Evolutionary conservation across 2,888 invertebrate genomes (phyloP).

Genomic region (Galeruca laticollis): DNA sequence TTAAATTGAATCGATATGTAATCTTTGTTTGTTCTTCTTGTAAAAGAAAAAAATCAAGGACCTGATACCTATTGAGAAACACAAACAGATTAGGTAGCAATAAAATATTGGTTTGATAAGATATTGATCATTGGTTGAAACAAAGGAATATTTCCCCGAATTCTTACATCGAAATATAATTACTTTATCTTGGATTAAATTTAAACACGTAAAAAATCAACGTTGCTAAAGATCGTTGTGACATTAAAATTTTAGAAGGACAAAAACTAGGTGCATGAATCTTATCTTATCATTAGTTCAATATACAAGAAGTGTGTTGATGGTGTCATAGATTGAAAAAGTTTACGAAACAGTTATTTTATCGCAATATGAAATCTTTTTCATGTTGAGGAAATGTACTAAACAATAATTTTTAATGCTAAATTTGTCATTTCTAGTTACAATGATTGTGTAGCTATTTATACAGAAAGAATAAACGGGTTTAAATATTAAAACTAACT

Average conservation of each 20-base stretch:
- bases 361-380: neutral
- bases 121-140: conserved; percentile 45
- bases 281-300: conserved; percentile 56
- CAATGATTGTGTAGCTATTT: too few species aligned
- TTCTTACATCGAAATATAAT: conserved; percentile 22
- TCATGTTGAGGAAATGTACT: neutral
- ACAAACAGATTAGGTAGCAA: conserved; percentile 50
- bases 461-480: too few species aligned
- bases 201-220: conserved; percentile 52
- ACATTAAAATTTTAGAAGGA: conserved; percentile 45
- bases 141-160: conserved; percentile 37
- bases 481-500: too few species aligned
- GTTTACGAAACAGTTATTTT: conserved; percentile 39
- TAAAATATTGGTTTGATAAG: conserved; percentile 48
- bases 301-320: conserved; percentile 54
- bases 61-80: conserved; percentile 43
- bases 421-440: neutral
- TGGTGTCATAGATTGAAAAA: conserved; percentile 48
- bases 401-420: neutral
- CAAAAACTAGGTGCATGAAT: conserved; percentile 17
- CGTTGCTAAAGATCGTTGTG: conserved; percentile 54
- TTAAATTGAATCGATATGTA: neutral
- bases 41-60: conserved; percentile 47
- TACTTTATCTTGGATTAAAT: conserved; percentile 48
- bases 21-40: conserved; percentile 38